Conservation (phyloP, 2,113 vertebrate species). For the Alexandromys fortis region DNA sequence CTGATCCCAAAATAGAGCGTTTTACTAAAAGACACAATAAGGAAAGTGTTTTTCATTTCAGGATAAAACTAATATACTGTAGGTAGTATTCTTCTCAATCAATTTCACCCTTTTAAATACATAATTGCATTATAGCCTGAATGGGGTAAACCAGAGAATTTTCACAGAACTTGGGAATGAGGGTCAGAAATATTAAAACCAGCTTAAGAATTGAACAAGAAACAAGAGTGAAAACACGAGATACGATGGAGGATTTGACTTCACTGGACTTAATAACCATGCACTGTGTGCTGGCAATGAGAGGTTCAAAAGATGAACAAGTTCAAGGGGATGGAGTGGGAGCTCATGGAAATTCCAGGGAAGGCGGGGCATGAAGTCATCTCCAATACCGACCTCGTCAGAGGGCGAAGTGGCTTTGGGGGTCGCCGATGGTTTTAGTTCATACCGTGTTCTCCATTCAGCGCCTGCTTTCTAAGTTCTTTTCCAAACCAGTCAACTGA, state of each 20-base stretch:
- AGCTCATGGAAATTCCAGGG: neutral
- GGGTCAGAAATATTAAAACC: neutral
- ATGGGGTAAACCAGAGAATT: neutral
- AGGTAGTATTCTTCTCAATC: neutral
- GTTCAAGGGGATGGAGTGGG: neutral
- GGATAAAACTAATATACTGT: neutral
- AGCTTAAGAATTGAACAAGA: neutral
- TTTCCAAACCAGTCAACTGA: neutral
- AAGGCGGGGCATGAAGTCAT: fast-evolving
- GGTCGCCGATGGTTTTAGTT: neutral
- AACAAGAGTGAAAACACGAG: neutral
- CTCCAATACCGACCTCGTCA: neutral
- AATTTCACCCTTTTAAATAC: neutral
- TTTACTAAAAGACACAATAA: slow-evolving; percentile 26
- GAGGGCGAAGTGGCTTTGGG: neutral
- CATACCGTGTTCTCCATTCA: neutral
- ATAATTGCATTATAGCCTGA: neutral
- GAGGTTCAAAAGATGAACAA: neutral
- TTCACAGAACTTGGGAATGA: neutral
- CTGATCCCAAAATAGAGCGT: neutral
- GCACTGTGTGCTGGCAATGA: neutral
- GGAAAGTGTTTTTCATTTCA: neutral
- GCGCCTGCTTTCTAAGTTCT: too few relatives aligned
- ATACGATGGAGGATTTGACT: neutral
- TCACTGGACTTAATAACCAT: neutral